Conservation (phyloP, 2,113 vertebrate genomes). For the Mustela nigripes region DNA sequence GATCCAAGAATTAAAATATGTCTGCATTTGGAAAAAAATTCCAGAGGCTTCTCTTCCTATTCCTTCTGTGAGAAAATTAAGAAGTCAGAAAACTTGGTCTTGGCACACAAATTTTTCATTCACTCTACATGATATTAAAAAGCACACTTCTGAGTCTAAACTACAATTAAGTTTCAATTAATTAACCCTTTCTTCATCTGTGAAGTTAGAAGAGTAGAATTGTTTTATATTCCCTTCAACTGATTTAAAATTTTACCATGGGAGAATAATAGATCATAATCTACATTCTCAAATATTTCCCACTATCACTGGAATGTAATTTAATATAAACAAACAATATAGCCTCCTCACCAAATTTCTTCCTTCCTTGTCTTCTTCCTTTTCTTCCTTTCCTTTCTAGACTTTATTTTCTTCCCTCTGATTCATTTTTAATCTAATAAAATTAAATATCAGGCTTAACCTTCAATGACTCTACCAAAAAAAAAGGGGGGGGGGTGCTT, state of each 20-base stretch:
- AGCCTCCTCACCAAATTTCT: neutral
- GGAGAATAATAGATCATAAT: neutral
- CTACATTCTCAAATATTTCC: neutral
- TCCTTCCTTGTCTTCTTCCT: neutral
- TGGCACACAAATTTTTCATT: constrained; percentile 50
- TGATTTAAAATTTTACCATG: constrained; percentile 32
- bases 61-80: constrained; percentile 57
- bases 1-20: constrained; percentile 17
- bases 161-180: neutral
- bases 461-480: neutral
- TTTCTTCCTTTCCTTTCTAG: neutral
- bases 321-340: neutral
- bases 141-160: neutral
- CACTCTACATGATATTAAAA: constrained; percentile 34
- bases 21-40: constrained; percentile 28
- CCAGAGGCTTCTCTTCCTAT: neutral
- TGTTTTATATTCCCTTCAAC: neutral
- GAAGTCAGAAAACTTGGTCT: constrained; percentile 56
- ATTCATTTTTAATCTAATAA: neutral
- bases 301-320: neutral
- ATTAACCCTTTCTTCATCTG: neutral
- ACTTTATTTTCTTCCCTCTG: neutral
- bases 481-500: neutral
- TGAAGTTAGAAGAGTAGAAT: neutral
- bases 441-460: neutral